Base-by-base conservation (phyloP, 2,797 vertebrate species). In the Bufotes viridis region DNA sequence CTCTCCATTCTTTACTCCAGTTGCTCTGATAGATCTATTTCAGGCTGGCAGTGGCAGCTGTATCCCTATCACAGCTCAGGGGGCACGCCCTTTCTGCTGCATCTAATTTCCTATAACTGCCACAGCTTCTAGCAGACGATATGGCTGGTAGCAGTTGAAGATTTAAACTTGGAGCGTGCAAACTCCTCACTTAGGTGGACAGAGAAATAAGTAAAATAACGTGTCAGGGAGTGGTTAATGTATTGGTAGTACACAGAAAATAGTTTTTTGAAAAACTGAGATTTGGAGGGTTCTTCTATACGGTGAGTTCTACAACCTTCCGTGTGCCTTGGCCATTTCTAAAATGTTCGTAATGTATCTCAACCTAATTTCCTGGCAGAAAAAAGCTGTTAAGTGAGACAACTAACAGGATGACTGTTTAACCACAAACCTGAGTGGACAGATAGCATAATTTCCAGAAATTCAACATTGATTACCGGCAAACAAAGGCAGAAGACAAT, bases 341-440 rank as follows among this genome's bases (percentile, higher is more conserved):
- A 1, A 53, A 76, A 11, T 14, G 49, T 76, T 76, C n/a, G 20
- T 51, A 49, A 76, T n/a, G 10, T 18, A 53, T 76, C 75, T 24
- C 3, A 24, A 78, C 6, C 51, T 53, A 53, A 13, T 53, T 78
- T 78, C 22, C 51, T 24, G 75, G 75, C 75, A 55, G 22, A 78
- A 55, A 78, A 78, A 55, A 78, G 22, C 74, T 76, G 72, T 75
- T 3, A 76, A 76, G 51, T 55, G 75, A 53, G 75, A 78, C 75
- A 55, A 78, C 22, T 55, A 53, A 78, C 22, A 6, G 2, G 22
- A 55, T 78, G 75, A 78, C 75, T 78, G 6, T 24, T 24, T 15
- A 78, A 55, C 75, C 75, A 78, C 75, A 78, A 78, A 24, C 75
- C 51, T 78, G 75, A 76, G 74, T 78, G 75, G 75, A 55, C 75